phyloP scores from a whole-genome alignment of 1,140 invertebrate species.

The Lutraria rhynchaena region DNA sequence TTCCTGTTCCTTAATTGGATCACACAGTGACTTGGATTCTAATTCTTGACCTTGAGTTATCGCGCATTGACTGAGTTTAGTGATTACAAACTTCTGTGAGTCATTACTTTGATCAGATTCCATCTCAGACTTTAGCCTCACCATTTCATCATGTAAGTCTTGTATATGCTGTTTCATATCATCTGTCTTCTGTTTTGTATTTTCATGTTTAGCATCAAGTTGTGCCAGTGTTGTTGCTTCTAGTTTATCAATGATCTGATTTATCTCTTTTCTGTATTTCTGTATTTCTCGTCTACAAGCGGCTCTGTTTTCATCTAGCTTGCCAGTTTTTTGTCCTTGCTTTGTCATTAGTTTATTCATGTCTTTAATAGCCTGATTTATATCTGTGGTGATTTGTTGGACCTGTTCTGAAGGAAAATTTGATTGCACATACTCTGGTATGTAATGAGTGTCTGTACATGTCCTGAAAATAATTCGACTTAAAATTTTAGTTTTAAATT shows the following conservation, averaged over 20 bases:
- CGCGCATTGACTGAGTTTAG: neutral
- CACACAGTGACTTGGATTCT: neutral
- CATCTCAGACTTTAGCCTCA: neutral
- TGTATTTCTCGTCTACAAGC: neutral
- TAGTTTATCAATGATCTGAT: neutral
- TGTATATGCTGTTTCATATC: neutral
- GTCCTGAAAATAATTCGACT: neutral
- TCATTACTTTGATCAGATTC: neutral
- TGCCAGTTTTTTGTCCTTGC: neutral
- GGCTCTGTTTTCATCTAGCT: neutral
- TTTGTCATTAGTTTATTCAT: neutral
- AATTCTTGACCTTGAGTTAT: neutral
- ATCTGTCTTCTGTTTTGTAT: neutral
- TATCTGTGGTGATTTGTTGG: neutral
- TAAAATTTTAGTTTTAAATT: too few relatives aligned
- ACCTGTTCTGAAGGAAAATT: neutral
- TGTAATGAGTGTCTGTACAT: neutral
- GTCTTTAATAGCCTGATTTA: neutral
- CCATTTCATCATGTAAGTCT: too few relatives aligned
- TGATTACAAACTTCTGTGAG: too few relatives aligned
- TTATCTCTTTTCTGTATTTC: neutral
- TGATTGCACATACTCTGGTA: neutral
- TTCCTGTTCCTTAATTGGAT: neutral
- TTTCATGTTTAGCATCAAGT: neutral
- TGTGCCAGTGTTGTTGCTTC: neutral